Evolutionary conservation across 2,888 invertebrate species (phyloP).

Genomic region (Andrena trimmerana): DNA sequence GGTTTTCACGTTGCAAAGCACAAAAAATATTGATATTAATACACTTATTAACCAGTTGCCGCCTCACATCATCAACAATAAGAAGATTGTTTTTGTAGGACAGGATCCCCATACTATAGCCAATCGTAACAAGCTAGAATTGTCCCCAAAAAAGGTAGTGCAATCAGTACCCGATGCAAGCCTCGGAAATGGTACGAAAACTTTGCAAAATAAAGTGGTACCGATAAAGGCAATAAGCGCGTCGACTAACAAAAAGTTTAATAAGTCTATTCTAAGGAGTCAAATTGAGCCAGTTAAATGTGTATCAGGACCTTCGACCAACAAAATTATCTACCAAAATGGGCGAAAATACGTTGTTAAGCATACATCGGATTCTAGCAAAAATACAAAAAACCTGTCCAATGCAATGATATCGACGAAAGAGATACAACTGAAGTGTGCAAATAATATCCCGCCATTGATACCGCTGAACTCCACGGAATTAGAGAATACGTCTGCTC

Average conservation of each 20-base stretch:
- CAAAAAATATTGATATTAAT: conserved; percentile 71
- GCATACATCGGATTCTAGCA: conserved; percentile 10
- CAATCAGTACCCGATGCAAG: conserved; percentile 31
- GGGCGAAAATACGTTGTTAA: conserved; percentile 74
- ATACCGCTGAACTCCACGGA: conserved; percentile 25
- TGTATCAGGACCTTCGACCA: conserved; percentile 6
- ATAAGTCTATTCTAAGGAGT: not conserved
- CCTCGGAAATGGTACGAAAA: conserved; percentile 34
- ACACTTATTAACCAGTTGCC: conserved; percentile 77
- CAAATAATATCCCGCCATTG: conserved; percentile 23
- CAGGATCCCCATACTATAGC: conserved; percentile 62
- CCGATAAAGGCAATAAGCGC: conserved; percentile 4
- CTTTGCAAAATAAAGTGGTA: conserved; percentile 38
- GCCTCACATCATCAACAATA: conserved; percentile 69
- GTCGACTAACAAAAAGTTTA: conserved; percentile 4
- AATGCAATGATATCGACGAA: not conserved
- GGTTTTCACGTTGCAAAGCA: conserved; percentile 72
- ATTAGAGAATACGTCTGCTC: conserved; percentile 24
- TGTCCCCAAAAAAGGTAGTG: conserved; percentile 22
- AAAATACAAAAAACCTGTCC: conserved; percentile 1
- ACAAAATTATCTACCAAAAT: conserved; percentile 69
- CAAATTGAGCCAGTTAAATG: not conserved
- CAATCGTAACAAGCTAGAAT: conserved; percentile 28
- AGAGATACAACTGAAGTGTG: not conserved
- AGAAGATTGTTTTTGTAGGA: conserved; percentile 75